Base-by-base conservation (phyloP, 2,888 invertebrate species). In the Selenia dentaria region DNA sequence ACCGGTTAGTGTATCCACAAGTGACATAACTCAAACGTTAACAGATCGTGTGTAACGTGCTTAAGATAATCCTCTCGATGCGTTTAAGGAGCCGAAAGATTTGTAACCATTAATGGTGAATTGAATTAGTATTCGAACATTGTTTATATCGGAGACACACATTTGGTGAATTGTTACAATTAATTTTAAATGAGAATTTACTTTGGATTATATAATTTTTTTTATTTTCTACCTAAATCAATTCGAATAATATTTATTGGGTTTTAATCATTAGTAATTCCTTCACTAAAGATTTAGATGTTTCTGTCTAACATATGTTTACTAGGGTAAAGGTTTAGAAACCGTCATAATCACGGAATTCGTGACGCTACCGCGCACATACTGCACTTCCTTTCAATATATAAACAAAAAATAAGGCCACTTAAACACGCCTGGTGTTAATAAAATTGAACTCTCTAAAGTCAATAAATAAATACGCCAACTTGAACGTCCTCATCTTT, bases 101-200 rank as follows among this genome's bases (percentile, higher is more conserved):
- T 31, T 31, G 31, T 37, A 37, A 18, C 27, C 12, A 22, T 22
- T 38, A 20, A 29, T 29, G 28, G 32, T 9, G 16, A 24, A 14
- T 40, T 26, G 32, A 40, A 25, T 26, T 35, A 35, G 26, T 35
- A 35, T 35, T 10, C 34, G 6, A 8, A 32, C 32, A 24, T 16
- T 16, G 35, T 6, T 24, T 35, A 10, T 16, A 9, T 11, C 6
- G 8, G 29, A 27, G 16, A 39, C n/a, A 22, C 6, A n/a, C 8
- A n/a, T 16, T 13, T 20, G 6, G 45, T 48, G 4, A 4, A 20
- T 48, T 40, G 59, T 51, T 11, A n/a, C 59, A 61, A 54, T 60
- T 56, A 35, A 14, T 49, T 18, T 31, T 10, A n/a, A 31, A 18
- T 31, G 10, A 31, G 29, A 31, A 6, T 18, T n/a, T 18, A 18